phyloP scores from a whole-genome alignment of 2,797 vertebrate species.

The Bradypus variegatus region DNA sequence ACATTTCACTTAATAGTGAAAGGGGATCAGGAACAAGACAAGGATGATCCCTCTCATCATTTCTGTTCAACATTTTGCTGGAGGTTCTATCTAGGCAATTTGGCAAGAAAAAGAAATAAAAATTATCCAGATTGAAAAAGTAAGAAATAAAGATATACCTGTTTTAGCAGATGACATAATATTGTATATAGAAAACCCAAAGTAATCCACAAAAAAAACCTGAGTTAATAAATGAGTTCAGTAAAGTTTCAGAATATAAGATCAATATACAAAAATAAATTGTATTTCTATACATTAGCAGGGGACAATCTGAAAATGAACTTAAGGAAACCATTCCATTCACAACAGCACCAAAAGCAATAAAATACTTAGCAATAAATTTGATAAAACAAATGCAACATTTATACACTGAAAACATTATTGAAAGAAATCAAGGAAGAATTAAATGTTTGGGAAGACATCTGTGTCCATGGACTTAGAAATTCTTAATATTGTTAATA shows the following conservation, averaged over 20 bases:
- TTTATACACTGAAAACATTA: background rate
- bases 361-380: background rate
- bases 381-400: background rate
- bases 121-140: background rate
- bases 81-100: background rate
- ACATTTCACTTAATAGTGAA: background rate
- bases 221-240: background rate
- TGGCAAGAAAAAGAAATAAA: background rate
- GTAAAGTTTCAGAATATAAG: background rate
- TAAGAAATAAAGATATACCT: background rate
- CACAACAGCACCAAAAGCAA: background rate
- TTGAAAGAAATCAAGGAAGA: background rate
- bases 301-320: background rate
- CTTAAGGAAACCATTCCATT: background rate
- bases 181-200: background rate
- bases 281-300: background rate
- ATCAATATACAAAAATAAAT: background rate
- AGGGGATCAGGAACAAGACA: background rate
- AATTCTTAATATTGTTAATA: background rate
- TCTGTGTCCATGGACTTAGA: background rate
- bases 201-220: background rate
- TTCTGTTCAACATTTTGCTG: background rate
- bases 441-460: background rate
- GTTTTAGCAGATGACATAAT: background rate
- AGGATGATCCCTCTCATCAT: background rate